Conservation (phyloP, 2,888 invertebrate species). For the Endotricha flammealis region DNA sequence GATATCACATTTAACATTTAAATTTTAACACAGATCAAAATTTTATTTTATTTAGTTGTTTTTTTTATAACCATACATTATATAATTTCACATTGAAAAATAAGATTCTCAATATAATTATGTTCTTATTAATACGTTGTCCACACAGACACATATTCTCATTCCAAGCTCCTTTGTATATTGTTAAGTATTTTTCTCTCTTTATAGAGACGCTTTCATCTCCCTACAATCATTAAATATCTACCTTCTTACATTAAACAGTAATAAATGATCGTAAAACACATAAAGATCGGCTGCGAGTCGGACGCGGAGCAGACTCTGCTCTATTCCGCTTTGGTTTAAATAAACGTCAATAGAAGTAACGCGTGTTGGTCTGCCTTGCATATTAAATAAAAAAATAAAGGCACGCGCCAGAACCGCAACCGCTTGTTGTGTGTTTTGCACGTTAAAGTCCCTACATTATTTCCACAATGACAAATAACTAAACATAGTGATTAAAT, state of each 20-base stretch:
- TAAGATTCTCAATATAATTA: background rate
- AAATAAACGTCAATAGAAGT: too few species aligned
- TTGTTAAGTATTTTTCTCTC: conserved; percentile 4
- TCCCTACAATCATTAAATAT: conserved; percentile 1
- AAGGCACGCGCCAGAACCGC: background rate
- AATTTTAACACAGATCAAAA: conserved; percentile 34
- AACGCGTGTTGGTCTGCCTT: too few species aligned
- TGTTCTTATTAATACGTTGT: conserved; percentile 5
- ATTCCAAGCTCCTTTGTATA: conserved; percentile 17
- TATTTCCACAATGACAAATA: too few species aligned
- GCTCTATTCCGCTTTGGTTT: too few species aligned
- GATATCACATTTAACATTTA: conserved; percentile 76
- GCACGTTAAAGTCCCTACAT: too few species aligned
- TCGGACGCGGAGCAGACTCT: too few species aligned
- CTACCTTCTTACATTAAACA: conserved; percentile 2
- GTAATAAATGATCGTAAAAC: too few species aligned
- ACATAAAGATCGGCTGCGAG: too few species aligned
- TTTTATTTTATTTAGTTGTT: conserved; percentile 4
- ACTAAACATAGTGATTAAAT: too few species aligned
- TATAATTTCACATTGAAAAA: conserved; percentile 11
- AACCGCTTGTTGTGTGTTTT: too few species aligned
- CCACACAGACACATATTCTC: conserved; percentile 5
- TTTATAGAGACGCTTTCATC: conserved; percentile 1
- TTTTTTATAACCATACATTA: background rate
- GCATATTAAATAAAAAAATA: too few species aligned